These are phyloP conservation scores for Pyrochroa serraticornis DNA, from an alignment of 2,888 invertebrate species.

Conservation along the genomic window DNA sequence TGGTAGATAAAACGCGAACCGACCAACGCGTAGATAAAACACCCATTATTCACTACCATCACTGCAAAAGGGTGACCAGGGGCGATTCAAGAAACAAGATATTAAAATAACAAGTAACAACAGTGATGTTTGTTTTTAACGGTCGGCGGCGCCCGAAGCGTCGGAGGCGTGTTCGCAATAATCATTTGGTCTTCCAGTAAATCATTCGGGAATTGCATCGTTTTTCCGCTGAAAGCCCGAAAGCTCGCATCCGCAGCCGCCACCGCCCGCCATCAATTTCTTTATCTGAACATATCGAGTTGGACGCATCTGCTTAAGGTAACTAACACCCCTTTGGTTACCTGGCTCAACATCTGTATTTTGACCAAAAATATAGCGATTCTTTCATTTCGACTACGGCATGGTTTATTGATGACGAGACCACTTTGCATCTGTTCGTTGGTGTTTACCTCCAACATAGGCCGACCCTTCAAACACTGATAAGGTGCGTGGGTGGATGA, in stretches of 20 bases:
- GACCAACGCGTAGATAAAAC: constrained; percentile 54
- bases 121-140: constrained; percentile 58
- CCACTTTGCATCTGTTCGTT: constrained; percentile 27
- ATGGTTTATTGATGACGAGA: constrained; percentile 36
- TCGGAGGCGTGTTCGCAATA: constrained; percentile 58
- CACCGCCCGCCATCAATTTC: not conserved
- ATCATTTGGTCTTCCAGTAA: constrained; percentile 56
- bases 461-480: constrained; percentile 32
- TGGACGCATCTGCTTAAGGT: constrained; percentile 45
- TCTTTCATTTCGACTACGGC: constrained; percentile 45
- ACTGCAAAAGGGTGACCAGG: constrained; percentile 48
- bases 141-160: constrained; percentile 56
- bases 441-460: constrained; percentile 25
- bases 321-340: constrained; percentile 38
- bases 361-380: constrained; percentile 49
- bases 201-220: constrained; percentile 40
- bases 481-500: constrained; percentile 46
- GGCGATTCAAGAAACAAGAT: constrained; percentile 54
- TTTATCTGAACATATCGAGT: not conserved
- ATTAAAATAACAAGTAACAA: constrained; percentile 58
- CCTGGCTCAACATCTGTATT: constrained; percentile 48
- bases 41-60: constrained; percentile 48
- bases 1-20: constrained; percentile 52
- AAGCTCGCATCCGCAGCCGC: not conserved
- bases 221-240: constrained; percentile 6